Evolutionary conservation across 2,113 vertebrate species (phyloP), one percentile per base, ranked within the genome.

Genomic region (Chionomys nivalis): DNA sequence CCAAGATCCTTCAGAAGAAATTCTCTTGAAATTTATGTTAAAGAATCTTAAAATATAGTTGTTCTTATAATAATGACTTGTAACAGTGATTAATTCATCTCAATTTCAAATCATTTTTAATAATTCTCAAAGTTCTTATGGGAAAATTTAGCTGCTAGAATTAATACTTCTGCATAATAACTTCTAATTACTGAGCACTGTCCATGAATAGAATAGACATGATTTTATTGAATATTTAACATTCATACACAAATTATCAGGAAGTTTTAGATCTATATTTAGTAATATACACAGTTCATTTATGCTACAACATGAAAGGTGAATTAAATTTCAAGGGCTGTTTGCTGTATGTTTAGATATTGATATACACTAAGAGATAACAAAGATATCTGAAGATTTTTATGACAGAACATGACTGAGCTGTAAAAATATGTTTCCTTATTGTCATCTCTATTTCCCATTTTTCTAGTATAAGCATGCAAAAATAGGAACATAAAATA

Each of bases 101-200:
- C 52, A 95, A 83, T 78, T 93, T 96, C 44, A 83, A 75, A 88
- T 90, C 47, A 17, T 0, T 77, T 88, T 73, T 75, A 88, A 85
- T 87, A 90, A 93, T 93, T 95, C n/a, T 52, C 70, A 88, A 90
- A 91, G 16, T 95, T 94, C 52, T 87, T 55, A 7, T 77, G 47
- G 23, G 52, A 94, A 88, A 97, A 52, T 70, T 91, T 87, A 91
- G 42, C 52, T 83, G 4, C 44, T 78, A 93, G 72, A 16, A 96
- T 87, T 90, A 96, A 93, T 88, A 89, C 26, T 94, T 72, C n/a
- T 86, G 19, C 5, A 93, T 44, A 90, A 52, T 93, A 90, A 49
- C 31, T 77, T 85, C 39, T 86, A 96, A 87, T 83, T 93, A 94
- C 73, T 70, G 52, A 96, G 66, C 26, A 95, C 2, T 31, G 49